Evolutionary conservation across 2,113 vertebrate genomes (phyloP).

Genomic region (Saimiri boliviensis): DNA sequence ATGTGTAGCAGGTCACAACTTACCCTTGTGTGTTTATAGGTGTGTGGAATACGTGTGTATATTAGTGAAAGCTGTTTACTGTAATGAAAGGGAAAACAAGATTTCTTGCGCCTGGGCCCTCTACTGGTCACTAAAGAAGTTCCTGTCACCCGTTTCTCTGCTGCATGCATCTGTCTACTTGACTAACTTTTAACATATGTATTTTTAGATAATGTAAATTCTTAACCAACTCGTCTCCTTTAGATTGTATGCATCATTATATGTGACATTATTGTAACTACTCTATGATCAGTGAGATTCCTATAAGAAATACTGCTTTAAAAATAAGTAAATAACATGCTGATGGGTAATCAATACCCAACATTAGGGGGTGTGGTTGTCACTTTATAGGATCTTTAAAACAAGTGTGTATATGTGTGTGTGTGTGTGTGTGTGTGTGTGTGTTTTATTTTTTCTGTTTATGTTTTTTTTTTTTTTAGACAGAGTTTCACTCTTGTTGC

Average conservation of each 20-base stretch:
- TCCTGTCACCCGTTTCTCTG: not conserved
- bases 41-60: slow-evolving; percentile 53
- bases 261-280: slow-evolving; percentile 79
- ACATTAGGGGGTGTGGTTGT: not conserved
- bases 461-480: too few species aligned
- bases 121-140: not conserved
- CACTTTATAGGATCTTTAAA: slow-evolving; percentile 50
- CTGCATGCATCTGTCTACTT: slow-evolving; percentile 71
- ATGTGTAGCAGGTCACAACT: slow-evolving; percentile 1
- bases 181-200: slow-evolving; percentile 62
- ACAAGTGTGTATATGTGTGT: too few species aligned
- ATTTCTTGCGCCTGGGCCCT: slow-evolving; percentile 41
- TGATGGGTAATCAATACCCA: slow-evolving; percentile 67
- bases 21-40: not conserved
- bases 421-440: too few species aligned
- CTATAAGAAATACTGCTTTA: slow-evolving; percentile 81
- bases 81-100: not conserved
- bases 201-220: slow-evolving; percentile 75
- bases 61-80: slow-evolving; percentile 50
- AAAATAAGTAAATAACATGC: slow-evolving; percentile 66
- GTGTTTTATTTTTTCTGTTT: too few species aligned
- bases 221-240: slow-evolving; percentile 69
- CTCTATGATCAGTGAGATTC: slow-evolving; percentile 58
- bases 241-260: slow-evolving; percentile 48
- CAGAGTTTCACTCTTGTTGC: too few species aligned